phyloP scores from a whole-genome alignment of 1,140 invertebrate species.

The Euwallacea fornicatus region DNA sequence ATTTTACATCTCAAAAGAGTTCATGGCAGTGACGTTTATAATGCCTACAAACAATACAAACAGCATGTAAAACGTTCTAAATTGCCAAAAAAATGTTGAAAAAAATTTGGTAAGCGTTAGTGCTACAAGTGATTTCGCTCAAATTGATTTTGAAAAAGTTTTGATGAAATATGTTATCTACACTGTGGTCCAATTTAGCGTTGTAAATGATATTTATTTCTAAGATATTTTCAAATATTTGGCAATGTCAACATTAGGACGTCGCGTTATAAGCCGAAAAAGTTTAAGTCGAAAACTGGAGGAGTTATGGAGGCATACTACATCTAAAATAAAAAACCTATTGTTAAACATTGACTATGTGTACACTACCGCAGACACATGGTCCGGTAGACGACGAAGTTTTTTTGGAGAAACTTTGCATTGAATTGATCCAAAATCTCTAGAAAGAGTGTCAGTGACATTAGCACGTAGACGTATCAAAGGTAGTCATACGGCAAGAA shows the following conservation, averaged over 20 bases:
- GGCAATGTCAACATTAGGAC: background rate
- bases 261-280: background rate
- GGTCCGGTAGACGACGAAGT: slow-evolving; percentile 1
- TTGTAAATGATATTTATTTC: background rate
- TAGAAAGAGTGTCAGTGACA: slow-evolving; percentile 1
- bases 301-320: background rate
- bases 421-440: background rate
- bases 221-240: background rate
- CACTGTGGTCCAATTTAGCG: background rate
- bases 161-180: background rate
- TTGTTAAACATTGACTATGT: background rate
- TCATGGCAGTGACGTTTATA: background rate
- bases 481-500: background rate
- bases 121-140: background rate
- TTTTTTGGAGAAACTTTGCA: slow-evolving; percentile 7
- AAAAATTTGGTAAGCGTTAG: background rate
- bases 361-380: slow-evolving; percentile 7
- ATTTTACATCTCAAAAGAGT: background rate
- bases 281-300: background rate
- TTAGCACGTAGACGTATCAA: slow-evolving; percentile 2
- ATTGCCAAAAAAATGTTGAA: background rate
- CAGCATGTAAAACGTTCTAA: background rate
- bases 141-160: background rate
- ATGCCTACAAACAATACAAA: background rate
- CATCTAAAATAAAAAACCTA: background rate